Conservation (phyloP, 2,113 vertebrate genomes). For the Gobius niger region DNA sequence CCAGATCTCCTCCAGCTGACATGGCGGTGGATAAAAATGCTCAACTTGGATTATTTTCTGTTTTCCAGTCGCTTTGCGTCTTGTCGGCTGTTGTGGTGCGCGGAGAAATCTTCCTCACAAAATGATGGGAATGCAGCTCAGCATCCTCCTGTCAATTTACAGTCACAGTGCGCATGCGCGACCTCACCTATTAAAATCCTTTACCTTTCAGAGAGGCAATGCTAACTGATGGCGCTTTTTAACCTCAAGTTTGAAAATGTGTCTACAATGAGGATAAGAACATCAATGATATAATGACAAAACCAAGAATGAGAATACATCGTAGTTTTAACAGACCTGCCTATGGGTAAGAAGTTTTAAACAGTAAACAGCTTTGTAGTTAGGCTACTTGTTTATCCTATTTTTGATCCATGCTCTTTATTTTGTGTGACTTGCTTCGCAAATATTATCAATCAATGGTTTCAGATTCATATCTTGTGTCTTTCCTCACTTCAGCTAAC, state of each 20-base stretch:
- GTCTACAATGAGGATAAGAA: not conserved
- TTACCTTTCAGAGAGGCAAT: conserved; percentile 40
- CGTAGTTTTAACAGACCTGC: too few species aligned
- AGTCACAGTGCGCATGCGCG: conserved; percentile 75
- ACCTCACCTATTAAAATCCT: conserved; percentile 69
- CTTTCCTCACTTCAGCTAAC: too few species aligned
- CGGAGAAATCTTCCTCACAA: conserved; percentile 67
- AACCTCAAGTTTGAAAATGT: not conserved
- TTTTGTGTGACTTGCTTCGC: too few species aligned
- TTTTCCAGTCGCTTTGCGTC: conserved; percentile 49
- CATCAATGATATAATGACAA: not conserved
- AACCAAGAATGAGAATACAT: not conserved
- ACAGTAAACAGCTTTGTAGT: too few species aligned
- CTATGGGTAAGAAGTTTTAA: too few species aligned
- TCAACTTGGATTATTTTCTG: conserved; percentile 44
- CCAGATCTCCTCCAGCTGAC: conserved; percentile 91
- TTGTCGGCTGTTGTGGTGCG: conserved; percentile 54
- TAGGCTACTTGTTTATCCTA: too few species aligned
- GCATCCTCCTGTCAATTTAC: conserved; percentile 70
- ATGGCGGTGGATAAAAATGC: conserved; percentile 73
- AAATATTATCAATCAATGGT: too few species aligned
- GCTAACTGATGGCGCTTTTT: too few species aligned
- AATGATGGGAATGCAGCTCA: conserved; percentile 78
- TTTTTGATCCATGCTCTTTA: too few species aligned
- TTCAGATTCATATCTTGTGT: too few species aligned